Evolutionary conservation across 2,888 invertebrate genomes (phyloP), one percentile per base, ranked within the genome.

Genomic region (Gryllus longicercus): DNA sequence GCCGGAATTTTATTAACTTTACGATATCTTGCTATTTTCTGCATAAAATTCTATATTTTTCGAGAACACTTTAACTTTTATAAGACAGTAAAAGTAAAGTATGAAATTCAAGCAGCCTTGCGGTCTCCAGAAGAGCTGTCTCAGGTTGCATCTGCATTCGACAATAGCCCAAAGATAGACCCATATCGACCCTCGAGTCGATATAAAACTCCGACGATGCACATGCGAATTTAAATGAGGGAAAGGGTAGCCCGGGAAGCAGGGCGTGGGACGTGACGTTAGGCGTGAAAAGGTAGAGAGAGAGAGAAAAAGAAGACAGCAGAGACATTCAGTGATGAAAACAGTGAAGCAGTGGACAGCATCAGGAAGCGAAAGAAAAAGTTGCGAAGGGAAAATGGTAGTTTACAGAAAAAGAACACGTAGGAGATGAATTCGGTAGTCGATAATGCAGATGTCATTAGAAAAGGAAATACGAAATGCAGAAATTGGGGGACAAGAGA

Each of bases 31-130:
- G n/a, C 16, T 63, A 63, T 63, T 63, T 63, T n/a, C n/a, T 38
- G 38, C 38, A 38, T 38, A 38, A 38, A 38, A 38, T 38, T 38
- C 38, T 63, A 14, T 63, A 14, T 63, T 63, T 63, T 5, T 63
- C 63, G 8, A 14, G n/a, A 18, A n/a, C 63, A 3, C 63, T n/a
- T 63, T n/a, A 63, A 63, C 16, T 63, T 63, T 63, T 63, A 63
- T 63, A 63, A 63, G 63, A 63, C 63, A 18, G 16, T 63, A 63
- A 63, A 63, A 63, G 63, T n/a, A n/a, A 63, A 63, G 63, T 63
- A 63, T 63, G 63, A 63, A 63, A 63, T 63, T 63, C 63, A 63
- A 63, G 63, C 63, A 63, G 63, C 63, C 63, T 14, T 63, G 16
- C n/a, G 63, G 63, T 63, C 16, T 14, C n/a, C 1, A 11, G 63